phyloP scores from a whole-genome alignment of 1,140 invertebrate species.

The Brachionus plicatilis region DNA sequence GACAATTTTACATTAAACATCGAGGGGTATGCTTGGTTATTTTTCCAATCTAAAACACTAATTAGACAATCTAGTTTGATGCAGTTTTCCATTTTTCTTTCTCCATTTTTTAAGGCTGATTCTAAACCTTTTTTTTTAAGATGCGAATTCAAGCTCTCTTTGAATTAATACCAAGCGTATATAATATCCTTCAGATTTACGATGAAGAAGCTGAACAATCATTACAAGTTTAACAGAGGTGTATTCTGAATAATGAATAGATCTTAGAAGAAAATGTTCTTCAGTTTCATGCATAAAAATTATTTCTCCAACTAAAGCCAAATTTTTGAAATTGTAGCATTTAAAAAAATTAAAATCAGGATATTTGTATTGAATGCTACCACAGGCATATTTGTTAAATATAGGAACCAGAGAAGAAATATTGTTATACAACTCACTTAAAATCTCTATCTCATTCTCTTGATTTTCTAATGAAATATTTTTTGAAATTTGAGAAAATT shows the following conservation, averaged over 20 bases:
- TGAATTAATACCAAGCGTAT: neutral
- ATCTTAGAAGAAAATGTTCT: neutral
- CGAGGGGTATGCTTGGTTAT: neutral
- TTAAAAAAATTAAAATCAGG: neutral
- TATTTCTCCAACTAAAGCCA: neutral
- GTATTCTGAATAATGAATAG: neutral
- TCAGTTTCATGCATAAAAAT: neutral
- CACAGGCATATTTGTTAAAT: neutral
- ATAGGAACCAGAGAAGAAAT: neutral
- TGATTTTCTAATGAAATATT: no score
- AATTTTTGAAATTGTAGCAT: neutral
- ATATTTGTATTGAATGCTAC: neutral
- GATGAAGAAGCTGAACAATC: neutral
- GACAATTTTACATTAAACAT: neutral
- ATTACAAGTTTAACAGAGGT: neutral
- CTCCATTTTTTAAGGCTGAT: neutral
- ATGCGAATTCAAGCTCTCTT: neutral
- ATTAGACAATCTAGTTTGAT: neutral
- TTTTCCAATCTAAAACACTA: neutral
- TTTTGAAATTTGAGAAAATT: no score
- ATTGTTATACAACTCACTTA: neutral
- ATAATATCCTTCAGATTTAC: neutral
- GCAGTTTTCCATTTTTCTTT: neutral
- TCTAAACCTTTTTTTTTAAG: neutral
- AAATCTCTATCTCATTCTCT: no score